These are phyloP conservation scores for Portunus trituberculatus DNA, from an alignment of 1,140 invertebrate species.

Conservation along the genomic window DNA sequence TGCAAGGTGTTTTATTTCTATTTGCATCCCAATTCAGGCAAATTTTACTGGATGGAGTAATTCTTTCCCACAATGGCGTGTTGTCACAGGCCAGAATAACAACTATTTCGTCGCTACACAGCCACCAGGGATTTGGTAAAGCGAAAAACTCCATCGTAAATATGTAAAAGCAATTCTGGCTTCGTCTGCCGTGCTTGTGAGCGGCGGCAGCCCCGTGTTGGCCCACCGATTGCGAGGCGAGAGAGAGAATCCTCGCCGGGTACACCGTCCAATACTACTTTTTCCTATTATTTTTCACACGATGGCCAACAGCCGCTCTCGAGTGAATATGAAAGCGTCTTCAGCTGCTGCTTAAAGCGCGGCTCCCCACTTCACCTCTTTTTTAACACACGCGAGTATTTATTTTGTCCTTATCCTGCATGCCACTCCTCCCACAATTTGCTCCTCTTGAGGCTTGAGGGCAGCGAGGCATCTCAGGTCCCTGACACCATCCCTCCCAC, in stretches of 20 bases:
- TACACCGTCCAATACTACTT: not conserved
- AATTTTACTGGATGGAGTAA: not conserved
- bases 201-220: not conserved
- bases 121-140: not conserved
- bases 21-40: not conserved
- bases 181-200: not conserved
- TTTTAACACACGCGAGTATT: too few species aligned
- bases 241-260: not conserved
- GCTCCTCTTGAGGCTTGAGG: too few species aligned
- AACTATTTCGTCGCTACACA: not conserved
- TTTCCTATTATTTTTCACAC: not conserved
- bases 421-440: too few species aligned
- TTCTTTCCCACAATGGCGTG: not conserved
- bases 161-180: conserved; percentile 23
- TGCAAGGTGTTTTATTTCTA: not conserved
- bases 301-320: not conserved
- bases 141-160: conserved; percentile 13
- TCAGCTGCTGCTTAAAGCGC: not conserved
- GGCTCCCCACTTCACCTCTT: too few species aligned
- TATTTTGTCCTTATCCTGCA: too few species aligned
- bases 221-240: not conserved
- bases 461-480: too few species aligned
- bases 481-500: too few species aligned
- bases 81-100: not conserved
- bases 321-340: not conserved